A percentile compares a stretch with the other conserved stretches of the same genome.
Conservation (phyloP, 2,797 vertebrate species). For the Rachycentron canadum region DNA sequence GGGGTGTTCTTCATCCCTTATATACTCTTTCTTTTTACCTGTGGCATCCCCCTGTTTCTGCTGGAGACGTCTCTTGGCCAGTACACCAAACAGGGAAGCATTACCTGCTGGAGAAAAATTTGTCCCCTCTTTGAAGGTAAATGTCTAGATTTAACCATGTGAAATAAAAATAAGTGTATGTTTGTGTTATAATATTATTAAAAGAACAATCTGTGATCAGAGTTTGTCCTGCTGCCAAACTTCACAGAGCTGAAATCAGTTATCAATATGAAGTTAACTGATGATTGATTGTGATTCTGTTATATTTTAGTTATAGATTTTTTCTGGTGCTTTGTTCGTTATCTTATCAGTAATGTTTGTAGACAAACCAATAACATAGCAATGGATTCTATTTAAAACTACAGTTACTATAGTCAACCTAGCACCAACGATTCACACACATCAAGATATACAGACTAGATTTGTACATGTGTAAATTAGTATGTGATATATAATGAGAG, state of each 20-base stretch:
- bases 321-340: background rate
- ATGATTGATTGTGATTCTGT: background rate
- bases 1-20: conserved; percentile 89
- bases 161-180: background rate
- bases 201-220: background rate
- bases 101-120: conserved; percentile 87
- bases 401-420: no score
- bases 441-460: no score
- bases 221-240: no score
- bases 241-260: background rate
- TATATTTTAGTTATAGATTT: background rate
- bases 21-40: conserved; percentile 84
- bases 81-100: conserved; percentile 85
- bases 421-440: no score
- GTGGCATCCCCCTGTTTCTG: conserved; percentile 87
- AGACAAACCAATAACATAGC: no score
- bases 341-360: no score
- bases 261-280: background rate
- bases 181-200: background rate
- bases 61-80: conserved; percentile 85
- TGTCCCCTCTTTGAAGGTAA: conserved; percentile 88
- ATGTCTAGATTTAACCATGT: background rate
- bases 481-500: no score
- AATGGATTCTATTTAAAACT: no score
- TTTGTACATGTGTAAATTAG: no score